Evolutionary conservation across 2,888 invertebrate genomes (phyloP), one percentile per base, ranked within the genome.

Genomic region (Cerceris rybyensis): DNA sequence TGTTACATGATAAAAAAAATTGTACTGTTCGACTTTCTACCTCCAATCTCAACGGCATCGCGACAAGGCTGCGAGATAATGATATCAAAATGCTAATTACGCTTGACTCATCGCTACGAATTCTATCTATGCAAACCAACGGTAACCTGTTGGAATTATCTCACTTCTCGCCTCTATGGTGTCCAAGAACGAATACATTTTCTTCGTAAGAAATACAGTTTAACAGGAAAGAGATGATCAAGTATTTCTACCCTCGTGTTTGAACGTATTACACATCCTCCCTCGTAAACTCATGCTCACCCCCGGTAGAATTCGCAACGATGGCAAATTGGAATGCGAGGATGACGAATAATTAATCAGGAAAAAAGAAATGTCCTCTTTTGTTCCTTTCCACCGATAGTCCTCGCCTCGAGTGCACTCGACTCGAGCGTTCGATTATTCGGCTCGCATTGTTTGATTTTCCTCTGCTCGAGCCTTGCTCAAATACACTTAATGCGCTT

Each of bases 401-500:
- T 54, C n/a, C 78, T 58, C 61, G 78, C 67, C 61, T 46, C 39
- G 13, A 73, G 79, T 55, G 65, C 69, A 58, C 78, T 78, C 78
- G 68, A 69, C 28, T 78, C 80, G 52, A 61, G 58, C 80, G 64
- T 70, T 76, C 80, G 72, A 81, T 81, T 81, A 72, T 81, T 72
- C 80, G 39, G 9, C 50, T 5, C 14, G 76, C 39, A 77, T 81
- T 81, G 81, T 80, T 81, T 70, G 73, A 73, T 64, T 64, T 57
- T 28, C 59, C 65, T 66, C 49, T 28, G 57, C 55, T 58, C 66
- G 71, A 66, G 60, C 66, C 58, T 63, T 68, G 42, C 52, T 72
- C 66, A 52, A 75, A 79, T 61, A 59, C 75, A 57, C 69, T 80
- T 64, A 80, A 73, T 57, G 41, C 65, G 52, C 57, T 75, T 28